These are phyloP conservation scores for Tetramorium simillimum DNA, from an alignment of 1,140 invertebrate species.

Conservation along the genomic window DNA sequence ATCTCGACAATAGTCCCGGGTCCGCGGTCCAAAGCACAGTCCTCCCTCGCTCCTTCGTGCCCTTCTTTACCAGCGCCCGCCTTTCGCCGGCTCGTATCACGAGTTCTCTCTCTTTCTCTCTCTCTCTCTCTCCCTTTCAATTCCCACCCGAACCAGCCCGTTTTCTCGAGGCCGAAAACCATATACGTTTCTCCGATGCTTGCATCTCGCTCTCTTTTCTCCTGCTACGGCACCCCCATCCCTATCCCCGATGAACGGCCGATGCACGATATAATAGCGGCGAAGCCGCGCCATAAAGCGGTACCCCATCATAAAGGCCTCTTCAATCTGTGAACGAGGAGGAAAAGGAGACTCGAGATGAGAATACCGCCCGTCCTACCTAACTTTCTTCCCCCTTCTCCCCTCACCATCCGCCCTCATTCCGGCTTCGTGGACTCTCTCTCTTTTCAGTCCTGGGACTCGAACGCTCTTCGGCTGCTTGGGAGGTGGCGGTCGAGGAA, in stretches of 20 bases:
- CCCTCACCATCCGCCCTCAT: not conserved
- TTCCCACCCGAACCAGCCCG: slow-evolving; percentile 9
- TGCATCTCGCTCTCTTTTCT: slow-evolving; percentile 6
- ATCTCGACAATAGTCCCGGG: slow-evolving; percentile 77
- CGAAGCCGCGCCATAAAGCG: slow-evolving; percentile 78
- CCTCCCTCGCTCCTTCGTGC: not conserved
- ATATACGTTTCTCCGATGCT: slow-evolving; percentile 53
- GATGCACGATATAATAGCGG: slow-evolving; percentile 81
- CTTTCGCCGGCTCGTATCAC: not conserved
- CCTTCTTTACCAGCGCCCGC: not conserved
- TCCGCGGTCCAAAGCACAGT: slow-evolving; percentile 67
- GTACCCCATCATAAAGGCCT: slow-evolving; percentile 79
- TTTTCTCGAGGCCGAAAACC: slow-evolving; percentile 65
- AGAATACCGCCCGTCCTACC: slow-evolving; percentile 66
- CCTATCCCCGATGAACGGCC: slow-evolving; percentile 54
- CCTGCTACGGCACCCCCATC: not conserved
- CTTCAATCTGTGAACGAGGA: slow-evolving; percentile 77
- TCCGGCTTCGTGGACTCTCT: not conserved
- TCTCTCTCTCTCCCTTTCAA: not conserved
- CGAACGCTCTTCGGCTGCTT: not conserved
- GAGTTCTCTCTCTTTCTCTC: too few relatives aligned
- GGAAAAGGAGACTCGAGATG: slow-evolving; percentile 77
- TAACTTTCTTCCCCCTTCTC: slow-evolving; percentile 24
- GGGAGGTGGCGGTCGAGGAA: slow-evolving; percentile 21
- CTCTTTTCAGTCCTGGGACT: slow-evolving; percentile 1